phyloP scores from a whole-genome alignment of 2,113 vertebrate species.

The Oreotrochilus melanogaster region DNA sequence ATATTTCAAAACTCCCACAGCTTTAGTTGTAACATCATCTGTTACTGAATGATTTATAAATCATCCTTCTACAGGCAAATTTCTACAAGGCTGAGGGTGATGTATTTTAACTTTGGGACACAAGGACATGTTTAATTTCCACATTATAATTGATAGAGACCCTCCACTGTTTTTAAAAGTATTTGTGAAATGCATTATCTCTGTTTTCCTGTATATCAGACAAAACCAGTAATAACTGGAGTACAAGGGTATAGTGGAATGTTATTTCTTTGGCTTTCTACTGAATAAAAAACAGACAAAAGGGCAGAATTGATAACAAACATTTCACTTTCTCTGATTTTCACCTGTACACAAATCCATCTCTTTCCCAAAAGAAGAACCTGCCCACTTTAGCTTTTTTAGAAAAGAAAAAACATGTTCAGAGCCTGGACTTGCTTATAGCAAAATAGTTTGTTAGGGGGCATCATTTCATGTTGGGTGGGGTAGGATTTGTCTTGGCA shows the following conservation, averaged over 20 bases:
- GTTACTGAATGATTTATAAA: slow-evolving; percentile 87
- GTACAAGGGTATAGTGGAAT: background rate
- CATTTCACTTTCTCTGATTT: background rate
- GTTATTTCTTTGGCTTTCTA: background rate
- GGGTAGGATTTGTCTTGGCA: background rate
- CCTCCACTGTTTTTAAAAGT: background rate
- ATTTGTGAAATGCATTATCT: background rate
- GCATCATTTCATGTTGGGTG: background rate
- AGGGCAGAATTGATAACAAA: background rate
- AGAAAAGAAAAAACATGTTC: background rate
- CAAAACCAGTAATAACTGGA: background rate
- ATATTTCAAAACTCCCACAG: slow-evolving; percentile 86
- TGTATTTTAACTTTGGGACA: slow-evolving; percentile 67
- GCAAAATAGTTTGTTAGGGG: background rate
- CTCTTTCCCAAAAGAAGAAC: background rate
- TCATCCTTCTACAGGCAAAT: slow-evolving; percentile 64
- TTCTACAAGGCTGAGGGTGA: slow-evolving; percentile 56
- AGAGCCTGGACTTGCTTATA: background rate
- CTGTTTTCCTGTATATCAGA: background rate
- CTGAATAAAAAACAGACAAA: background rate
- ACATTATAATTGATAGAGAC: background rate
- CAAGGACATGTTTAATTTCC: slow-evolving; percentile 54
- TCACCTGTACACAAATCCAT: background rate
- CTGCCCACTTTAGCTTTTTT: rapidly evolving
- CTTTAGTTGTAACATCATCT: slow-evolving; percentile 86